A percentile compares a stretch with the other conserved stretches of the same genome.
Evolutionary conservation across 2,113 vertebrate genomes (phyloP).

Genomic region (Ceratotherium simum): DNA sequence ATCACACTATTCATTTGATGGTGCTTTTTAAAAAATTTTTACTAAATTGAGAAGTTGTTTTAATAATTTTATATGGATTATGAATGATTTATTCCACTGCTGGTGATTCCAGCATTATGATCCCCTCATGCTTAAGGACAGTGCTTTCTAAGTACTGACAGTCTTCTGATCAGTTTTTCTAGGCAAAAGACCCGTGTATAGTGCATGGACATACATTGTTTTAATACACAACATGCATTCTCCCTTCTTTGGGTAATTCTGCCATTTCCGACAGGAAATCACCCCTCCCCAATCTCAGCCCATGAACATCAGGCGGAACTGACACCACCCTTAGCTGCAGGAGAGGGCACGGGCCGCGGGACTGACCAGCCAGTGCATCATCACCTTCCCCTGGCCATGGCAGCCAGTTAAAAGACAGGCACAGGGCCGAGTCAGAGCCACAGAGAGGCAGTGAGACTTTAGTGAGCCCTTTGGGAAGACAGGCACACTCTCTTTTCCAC

Average conservation of each 20-base stretch:
- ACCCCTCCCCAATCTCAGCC: neutral
- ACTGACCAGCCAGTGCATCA: neutral
- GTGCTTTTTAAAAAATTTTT: neutral
- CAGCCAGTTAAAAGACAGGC: neutral
- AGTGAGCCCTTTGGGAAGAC: neutral
- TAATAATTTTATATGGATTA: neutral
- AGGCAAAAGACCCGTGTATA: neutral
- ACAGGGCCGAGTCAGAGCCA: neutral
- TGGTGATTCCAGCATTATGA: neutral
- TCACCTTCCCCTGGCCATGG: neutral
- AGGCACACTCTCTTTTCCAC: neutral
- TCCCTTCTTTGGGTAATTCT: neutral
- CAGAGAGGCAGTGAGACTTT: neutral
- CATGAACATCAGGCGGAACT: neutral
- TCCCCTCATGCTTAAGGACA: neutral
- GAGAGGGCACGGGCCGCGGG: neutral
- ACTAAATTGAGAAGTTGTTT: neutral
- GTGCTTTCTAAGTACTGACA: neutral
- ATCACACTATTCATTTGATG: neutral
- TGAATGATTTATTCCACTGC: neutral
- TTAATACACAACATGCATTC: neutral
- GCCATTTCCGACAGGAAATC: neutral
- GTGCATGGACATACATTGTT: neutral
- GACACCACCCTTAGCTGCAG: neutral
- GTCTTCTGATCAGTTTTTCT: neutral